Conservation (phyloP, 2,113 vertebrate species). For the Muscicapa adusta region DNA sequence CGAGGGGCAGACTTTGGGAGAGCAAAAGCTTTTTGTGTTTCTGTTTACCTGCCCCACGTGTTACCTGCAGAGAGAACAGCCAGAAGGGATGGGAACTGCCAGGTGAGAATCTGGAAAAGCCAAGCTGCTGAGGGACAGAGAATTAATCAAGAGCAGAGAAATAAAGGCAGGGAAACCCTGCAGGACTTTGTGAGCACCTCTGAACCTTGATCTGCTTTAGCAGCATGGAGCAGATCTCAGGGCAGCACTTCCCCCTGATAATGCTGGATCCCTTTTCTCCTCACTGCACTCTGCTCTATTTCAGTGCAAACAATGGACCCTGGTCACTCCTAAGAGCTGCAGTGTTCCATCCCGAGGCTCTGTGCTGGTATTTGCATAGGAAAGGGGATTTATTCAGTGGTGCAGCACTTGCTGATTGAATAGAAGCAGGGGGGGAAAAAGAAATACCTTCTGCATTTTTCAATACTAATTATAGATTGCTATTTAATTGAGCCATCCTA, state of each 20-base stretch:
- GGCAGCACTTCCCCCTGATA: background rate
- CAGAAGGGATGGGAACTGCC: background rate
- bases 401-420: background rate
- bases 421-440: background rate
- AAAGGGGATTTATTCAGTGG: background rate
- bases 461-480: constrained; percentile 7
- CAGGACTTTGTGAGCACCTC: background rate
- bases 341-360: background rate
- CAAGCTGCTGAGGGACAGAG: background rate
- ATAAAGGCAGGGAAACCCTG: rapidly evolving
- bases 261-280: background rate
- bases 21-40: background rate
- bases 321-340: background rate
- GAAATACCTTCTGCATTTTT: background rate
- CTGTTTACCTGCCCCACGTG: background rate
- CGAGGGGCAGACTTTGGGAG: background rate
- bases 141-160: background rate
- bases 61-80: background rate
- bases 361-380: background rate
- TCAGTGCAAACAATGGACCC: background rate
- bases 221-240: background rate
- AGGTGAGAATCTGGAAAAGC: background rate
- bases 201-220: background rate
- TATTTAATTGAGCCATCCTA: background rate
- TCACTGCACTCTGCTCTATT: background rate